Base-by-base conservation (phyloP, 2,888 invertebrate genomes). In the Watsonalla cultraria region DNA sequence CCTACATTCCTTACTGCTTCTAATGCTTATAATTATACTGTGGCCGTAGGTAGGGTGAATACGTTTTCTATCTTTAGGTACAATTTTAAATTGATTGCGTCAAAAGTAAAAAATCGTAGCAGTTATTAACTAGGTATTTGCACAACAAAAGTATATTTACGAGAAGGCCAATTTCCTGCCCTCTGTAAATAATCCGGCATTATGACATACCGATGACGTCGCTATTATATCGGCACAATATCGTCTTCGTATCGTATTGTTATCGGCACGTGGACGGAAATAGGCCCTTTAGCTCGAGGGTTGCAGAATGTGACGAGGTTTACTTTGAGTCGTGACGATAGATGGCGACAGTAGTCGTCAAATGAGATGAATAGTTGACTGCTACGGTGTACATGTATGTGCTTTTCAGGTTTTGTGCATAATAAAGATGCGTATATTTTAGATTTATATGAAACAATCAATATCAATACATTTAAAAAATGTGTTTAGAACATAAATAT, bases 201-300 rank as follows among this genome's bases (percentile, higher is more conserved):
- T 86, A 86, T 85, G 84, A 87, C 78, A 78, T 75, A 67, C 60
- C 68, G 72, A 82, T 82, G 82, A 81, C 79, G 72, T 72, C 65
- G 59, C 67, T 68, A 72, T 81, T 74, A 75, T 83, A 77, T 76
- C 72, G 72, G 64, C 61, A 61, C 71, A 64, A 73, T 80, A 75
- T 81, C 80, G 73, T 65, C 62, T 58, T 67, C 64, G 66, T 76
- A 64, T 78, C 76, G 71, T 59, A 81, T 86, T 84, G 83, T 83
- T 70, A 59, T 59, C 71, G 86, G 59, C 89, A 86, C 89, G 89
- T 87, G 89, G 61, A 81, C 84, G 89, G 89, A 89, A 85, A 86
- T 82, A 80, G 68, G 76, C 78, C 80, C 81, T 78, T 80, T 72
- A 57, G 57, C 63, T 51, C 57, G 53, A 55, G 59, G 59, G 56